These are phyloP conservation scores for Babylonia areolata DNA, from an alignment of 1,140 invertebrate species.

Conservation along the genomic window DNA sequence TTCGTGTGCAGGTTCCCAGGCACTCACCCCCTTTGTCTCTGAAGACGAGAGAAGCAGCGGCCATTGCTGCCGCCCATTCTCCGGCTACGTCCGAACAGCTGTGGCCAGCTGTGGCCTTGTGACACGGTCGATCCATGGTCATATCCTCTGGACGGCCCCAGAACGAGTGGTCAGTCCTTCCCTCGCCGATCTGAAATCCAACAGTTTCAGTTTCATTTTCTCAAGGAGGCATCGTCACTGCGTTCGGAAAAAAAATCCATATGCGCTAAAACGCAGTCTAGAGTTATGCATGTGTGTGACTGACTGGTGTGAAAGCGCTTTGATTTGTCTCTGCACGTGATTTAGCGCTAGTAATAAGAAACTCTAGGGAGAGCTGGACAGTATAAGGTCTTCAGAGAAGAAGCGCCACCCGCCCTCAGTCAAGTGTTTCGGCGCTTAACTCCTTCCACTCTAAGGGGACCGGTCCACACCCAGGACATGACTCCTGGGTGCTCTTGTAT, in stretches of 20 bases:
- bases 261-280: neutral
- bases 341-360: no score
- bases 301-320: no score
- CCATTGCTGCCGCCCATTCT: constrained; percentile 80
- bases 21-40: constrained; percentile 61
- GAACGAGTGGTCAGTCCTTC: constrained; percentile 48
- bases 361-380: no score
- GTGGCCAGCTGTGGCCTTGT: constrained; percentile 78
- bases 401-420: no score
- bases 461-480: neutral
- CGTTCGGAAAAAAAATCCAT: no score
- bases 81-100: constrained; percentile 81
- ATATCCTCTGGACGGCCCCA: constrained; percentile 77
- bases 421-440: no score
- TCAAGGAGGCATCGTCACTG: no score
- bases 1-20: no score
- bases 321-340: no score
- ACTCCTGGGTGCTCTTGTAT: no score
- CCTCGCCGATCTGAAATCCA: constrained; percentile 64
- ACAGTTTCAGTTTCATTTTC: neutral
- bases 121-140: constrained; percentile 79
- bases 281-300: neutral
- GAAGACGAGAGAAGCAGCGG: constrained; percentile 78
- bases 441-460: neutral
- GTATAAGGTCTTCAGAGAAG: no score